Evolutionary conservation across 92 coral and sea anemone genomes (phyloP).

Genomic region (Porites divaricata): DNA sequence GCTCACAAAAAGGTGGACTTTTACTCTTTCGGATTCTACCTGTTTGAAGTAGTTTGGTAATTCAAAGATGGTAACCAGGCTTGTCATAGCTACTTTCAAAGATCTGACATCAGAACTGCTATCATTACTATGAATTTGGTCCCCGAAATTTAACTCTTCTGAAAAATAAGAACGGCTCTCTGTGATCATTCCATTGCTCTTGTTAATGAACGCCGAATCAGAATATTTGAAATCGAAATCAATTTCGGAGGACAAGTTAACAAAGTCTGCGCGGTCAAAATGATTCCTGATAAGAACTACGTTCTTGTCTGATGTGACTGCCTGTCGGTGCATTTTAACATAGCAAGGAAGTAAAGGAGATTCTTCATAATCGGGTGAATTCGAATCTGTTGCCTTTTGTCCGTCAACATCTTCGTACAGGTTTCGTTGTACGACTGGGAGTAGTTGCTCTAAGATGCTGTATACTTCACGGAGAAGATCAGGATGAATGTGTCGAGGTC

Average conservation of each 20-base stretch:
- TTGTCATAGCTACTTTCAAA: slow-evolving; percentile 26
- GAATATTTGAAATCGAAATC: slow-evolving; percentile 47
- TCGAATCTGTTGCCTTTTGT: background rate
- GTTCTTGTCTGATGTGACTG: slow-evolving; percentile 33
- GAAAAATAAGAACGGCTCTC: slow-evolving; percentile 17
- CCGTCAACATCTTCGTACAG: slow-evolving; percentile 60
- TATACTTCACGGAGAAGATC: slow-evolving; percentile 36
- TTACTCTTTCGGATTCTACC: slow-evolving; percentile 25
- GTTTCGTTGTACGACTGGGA: slow-evolving; percentile 40
- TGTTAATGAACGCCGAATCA: slow-evolving; percentile 22
- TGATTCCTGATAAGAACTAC: slow-evolving; percentile 36
- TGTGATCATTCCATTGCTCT: slow-evolving; percentile 53
- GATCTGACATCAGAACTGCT: slow-evolving; percentile 11
- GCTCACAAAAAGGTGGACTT: slow-evolving; percentile 11
- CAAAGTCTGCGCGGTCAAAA: slow-evolving; percentile 41
- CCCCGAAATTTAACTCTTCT: slow-evolving; percentile 45
- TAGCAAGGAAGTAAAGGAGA: slow-evolving; percentile 50
- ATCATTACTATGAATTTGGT: slow-evolving; percentile 43
- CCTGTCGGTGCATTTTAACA: slow-evolving; percentile 62
- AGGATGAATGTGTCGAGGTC: slow-evolving; percentile 2
- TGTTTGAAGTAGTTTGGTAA: slow-evolving; percentile 16
- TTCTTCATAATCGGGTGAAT: slow-evolving; percentile 2
- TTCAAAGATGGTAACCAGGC: slow-evolving; percentile 42
- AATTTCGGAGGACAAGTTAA: slow-evolving; percentile 42
- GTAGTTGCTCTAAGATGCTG: slow-evolving; percentile 42